Conservation (phyloP, 1,140 invertebrate genomes). For the Andricus grossulariae region DNA sequence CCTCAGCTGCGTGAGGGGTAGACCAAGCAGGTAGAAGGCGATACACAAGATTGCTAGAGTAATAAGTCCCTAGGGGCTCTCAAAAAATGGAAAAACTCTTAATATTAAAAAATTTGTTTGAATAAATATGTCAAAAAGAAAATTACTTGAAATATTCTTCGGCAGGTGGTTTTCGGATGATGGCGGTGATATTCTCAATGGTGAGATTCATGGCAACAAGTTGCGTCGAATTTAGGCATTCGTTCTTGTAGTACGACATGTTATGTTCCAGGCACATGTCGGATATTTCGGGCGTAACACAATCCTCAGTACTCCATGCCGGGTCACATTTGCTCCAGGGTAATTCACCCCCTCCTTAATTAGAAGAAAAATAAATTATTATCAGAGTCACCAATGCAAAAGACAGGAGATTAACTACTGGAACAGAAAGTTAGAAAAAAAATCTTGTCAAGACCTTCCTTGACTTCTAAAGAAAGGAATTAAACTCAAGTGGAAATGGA, state of each 20-base stretch:
- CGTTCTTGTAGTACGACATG: conserved; percentile 80
- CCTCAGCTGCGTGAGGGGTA: too few species aligned
- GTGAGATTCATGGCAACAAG: conserved; percentile 67
- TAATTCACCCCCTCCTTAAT: conserved; percentile 74
- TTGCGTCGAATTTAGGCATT: conserved; percentile 75
- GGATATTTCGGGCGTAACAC: conserved; percentile 81
- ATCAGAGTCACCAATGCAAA: not conserved
- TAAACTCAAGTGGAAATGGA: conserved; percentile 5
- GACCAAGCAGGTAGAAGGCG: too few species aligned
- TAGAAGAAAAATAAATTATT: not conserved
- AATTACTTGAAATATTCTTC: conserved; percentile 90
- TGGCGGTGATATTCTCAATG: conserved; percentile 70
- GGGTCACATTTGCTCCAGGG: conserved; percentile 88
- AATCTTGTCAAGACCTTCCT: too few species aligned
- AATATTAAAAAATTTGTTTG: too few species aligned
- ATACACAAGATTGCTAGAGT: too few species aligned
- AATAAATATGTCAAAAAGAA: not conserved
- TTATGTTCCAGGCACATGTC: conserved; percentile 78
- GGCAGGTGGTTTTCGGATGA: conserved; percentile 82
- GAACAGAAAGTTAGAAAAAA: not conserved
- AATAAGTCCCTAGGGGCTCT: too few species aligned
- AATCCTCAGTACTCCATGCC: conserved; percentile 85
- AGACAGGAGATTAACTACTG: not conserved
- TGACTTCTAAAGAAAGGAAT: not conserved
- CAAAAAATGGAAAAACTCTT: too few species aligned